Evolutionary conservation across 2,113 vertebrate genomes (phyloP).

Genomic region (Pao palembangensis): DNA sequence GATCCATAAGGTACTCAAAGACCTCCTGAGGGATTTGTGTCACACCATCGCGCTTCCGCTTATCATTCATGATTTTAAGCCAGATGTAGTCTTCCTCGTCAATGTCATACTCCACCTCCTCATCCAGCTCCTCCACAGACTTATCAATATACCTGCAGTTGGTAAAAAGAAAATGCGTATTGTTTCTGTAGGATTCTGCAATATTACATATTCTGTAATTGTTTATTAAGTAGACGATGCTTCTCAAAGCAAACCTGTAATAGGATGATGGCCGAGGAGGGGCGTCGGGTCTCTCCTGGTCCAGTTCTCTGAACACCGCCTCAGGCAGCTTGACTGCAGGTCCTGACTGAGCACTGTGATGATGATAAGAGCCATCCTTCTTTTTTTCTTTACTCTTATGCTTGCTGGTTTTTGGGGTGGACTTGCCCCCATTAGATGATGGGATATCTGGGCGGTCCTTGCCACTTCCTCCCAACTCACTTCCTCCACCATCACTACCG

Average conservation of each 20-base stretch:
- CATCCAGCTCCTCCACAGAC: constrained; percentile 94
- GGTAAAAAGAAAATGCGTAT: background rate
- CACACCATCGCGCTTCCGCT: constrained; percentile 87
- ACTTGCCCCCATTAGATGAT: constrained; percentile 76
- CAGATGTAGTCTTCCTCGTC: constrained; percentile 99
- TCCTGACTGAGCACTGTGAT: constrained; percentile 83
- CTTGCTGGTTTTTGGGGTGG: constrained; percentile 90
- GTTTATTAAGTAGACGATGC: background rate
- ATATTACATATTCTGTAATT: too few relatives aligned
- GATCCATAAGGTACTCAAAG: constrained; percentile 98
- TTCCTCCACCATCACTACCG: constrained; percentile 67
- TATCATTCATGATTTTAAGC: constrained; percentile 98
- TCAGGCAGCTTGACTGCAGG: constrained; percentile 92
- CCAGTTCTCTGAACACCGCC: constrained; percentile 92
- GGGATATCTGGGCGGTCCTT: constrained; percentile 87
- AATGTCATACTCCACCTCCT: constrained; percentile 98
- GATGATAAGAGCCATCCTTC: constrained; percentile 85
- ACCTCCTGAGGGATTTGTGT: constrained; percentile 94
- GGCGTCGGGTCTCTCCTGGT: constrained; percentile 90
- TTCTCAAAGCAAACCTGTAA: constrained; percentile 82
- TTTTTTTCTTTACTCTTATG: constrained; percentile 98
- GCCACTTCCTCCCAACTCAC: constrained; percentile 80
- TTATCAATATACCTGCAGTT: constrained; percentile 93
- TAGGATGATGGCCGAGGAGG: constrained; percentile 89
- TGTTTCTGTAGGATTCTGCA: too few relatives aligned